Base-by-base conservation (phyloP, 2,797 vertebrate species). In the Melanotaenia maccullochi region DNA sequence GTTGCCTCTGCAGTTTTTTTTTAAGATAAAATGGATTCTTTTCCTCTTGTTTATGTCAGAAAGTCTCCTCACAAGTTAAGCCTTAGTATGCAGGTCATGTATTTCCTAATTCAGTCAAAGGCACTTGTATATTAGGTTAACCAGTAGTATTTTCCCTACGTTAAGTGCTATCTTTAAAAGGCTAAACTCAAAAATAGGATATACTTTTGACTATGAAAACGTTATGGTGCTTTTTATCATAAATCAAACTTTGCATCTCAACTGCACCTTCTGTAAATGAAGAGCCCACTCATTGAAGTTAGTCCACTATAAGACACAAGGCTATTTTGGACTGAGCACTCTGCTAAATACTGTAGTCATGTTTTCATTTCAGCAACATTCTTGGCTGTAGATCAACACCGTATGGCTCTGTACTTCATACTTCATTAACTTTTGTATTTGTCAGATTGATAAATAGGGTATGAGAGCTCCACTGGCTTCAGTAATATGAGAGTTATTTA, bases 1-100 rank as follows among this genome's bases (percentile, higher is more conserved):
- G 65, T 38, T n/a, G 33, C 42, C 60, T 20, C 36, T 60, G 54
- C 30, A 79, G 65, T 3, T 30, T 30, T 57, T 68, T 70, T 68
- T 70, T 36, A 52, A 76, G 42, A 75, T 78, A 51, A 78, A 71
- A 74, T 60, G 33, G 16, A 20, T 75, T 52, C 60, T 70, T 68
- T 38, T 25, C 33, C 40, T 73, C 36, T 47, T 59, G 8, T 69
- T 40, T 32, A 1, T 57, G 64, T 76, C 67, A 63, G 28, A 71
- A 64, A 65, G 28, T 35, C n/a, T 52, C 20, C 7, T 5, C 24
- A 54, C 24, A 54, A 28, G 12, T 28, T 54, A 28, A 28, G 52
- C 52, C 5, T 28, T 13, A 14, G 12, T 24, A 3, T 16, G 18
- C 12, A 51, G 1, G 0, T 13, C 33, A 62, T 36, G 0, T 67